These are phyloP conservation scores for Panthera tigris DNA, from an alignment of 2,113 vertebrate genomes.

Conservation along the genomic window DNA sequence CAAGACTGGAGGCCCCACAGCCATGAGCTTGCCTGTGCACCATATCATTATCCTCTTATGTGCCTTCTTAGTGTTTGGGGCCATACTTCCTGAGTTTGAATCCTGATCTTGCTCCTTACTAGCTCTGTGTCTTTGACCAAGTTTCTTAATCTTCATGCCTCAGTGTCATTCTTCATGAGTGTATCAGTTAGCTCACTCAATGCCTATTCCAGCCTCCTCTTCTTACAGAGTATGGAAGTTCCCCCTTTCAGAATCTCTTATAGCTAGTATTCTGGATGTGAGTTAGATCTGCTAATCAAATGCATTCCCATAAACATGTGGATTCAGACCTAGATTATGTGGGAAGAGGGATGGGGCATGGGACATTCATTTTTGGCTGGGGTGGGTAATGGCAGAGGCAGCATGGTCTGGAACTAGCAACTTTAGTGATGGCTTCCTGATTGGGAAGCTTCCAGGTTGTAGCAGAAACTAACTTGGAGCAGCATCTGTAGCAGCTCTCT, in stretches of 20 bases:
- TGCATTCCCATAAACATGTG: background rate
- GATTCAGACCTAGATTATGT: background rate
- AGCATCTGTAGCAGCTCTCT: background rate
- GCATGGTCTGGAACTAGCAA: background rate
- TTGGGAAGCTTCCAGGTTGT: background rate
- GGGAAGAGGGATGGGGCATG: background rate
- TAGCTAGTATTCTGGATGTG: background rate
- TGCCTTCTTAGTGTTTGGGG: background rate
- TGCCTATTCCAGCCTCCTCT: background rate
- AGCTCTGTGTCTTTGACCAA: background rate
- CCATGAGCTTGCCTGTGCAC: background rate
- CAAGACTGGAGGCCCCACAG: background rate
- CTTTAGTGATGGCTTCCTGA: background rate
- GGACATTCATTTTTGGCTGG: background rate
- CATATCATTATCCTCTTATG: background rate
- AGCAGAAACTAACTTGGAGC: background rate
- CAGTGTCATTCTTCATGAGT: background rate
- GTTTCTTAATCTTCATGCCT: conserved; percentile 18
- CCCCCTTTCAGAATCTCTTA: background rate
- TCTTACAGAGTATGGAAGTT: background rate
- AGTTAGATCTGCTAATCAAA: background rate
- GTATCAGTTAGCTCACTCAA: background rate
- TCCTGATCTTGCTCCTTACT: background rate
- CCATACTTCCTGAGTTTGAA: background rate
- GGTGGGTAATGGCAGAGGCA: background rate